These are phyloP conservation scores for Ameiurus melas DNA, from an alignment of 2,113 vertebrate genomes.

Conservation along the genomic window DNA sequence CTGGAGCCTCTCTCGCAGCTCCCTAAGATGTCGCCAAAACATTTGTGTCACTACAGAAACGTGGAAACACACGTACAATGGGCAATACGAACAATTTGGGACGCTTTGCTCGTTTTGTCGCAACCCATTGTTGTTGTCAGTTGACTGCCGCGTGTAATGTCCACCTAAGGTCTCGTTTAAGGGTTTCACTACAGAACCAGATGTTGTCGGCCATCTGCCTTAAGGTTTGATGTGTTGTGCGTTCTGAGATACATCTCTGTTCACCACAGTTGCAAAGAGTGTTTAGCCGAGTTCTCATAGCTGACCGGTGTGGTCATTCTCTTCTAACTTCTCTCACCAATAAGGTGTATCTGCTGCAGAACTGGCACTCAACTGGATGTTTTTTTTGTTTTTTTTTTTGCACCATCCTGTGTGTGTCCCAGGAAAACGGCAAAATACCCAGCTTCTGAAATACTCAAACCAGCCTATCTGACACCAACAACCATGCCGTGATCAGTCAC, in stretches of 20 bases:
- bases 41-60: not conserved
- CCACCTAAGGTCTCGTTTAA: not conserved
- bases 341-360: not conserved
- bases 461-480: not conserved
- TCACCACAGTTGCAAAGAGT: not conserved
- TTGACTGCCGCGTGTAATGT: not conserved
- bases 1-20: slow-evolving; percentile 98
- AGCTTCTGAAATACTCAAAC: not conserved
- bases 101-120: not conserved
- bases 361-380: not conserved
- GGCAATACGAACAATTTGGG: no score
- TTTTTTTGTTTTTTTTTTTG: not conserved
- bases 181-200: not conserved
- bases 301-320: not conserved
- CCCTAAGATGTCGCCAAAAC: slow-evolving; percentile 56
- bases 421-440: not conserved
- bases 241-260: not conserved
- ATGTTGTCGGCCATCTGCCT: not conserved
- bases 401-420: not conserved
- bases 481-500: not conserved
- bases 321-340: not conserved
- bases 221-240: not conserved
- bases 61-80: not conserved
- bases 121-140: not conserved
- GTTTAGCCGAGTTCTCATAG: not conserved